Evolutionary conservation across 2,113 vertebrate species (phyloP).

Genomic region (Gymnorhina tibicen): DNA sequence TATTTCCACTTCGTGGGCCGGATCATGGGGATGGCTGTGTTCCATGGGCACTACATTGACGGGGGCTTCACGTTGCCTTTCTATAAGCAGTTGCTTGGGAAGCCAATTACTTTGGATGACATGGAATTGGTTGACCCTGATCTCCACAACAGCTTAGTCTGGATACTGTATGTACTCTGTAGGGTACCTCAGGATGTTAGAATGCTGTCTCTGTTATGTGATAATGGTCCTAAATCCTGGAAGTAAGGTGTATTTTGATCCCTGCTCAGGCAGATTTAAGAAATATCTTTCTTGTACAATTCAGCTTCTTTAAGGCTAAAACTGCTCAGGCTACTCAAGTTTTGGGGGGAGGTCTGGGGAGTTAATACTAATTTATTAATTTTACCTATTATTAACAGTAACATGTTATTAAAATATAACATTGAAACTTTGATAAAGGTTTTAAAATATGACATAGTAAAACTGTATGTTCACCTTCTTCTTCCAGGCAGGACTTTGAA

Average conservation of each 20-base stretch:
- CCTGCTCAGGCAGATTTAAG: not conserved
- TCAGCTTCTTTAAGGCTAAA: not conserved
- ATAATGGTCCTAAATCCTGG: not conserved
- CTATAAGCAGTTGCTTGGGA: conserved; percentile 97
- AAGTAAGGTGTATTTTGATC: not conserved
- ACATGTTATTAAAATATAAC: not conserved
- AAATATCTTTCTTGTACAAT: not conserved
- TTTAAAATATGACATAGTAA: not conserved
- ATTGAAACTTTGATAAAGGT: not conserved
- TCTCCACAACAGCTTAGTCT: conserved; percentile 98
- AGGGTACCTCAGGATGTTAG: not conserved
- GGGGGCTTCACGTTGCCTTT: conserved; percentile 97
- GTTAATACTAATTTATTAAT: not conserved
- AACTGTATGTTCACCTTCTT: not conserved
- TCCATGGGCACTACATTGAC: conserved; percentile 98
- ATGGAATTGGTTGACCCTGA: conserved; percentile 98
- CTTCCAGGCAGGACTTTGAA: not conserved
- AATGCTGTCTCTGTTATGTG: not conserved
- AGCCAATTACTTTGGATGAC: conserved; percentile 96
- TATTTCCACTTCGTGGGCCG: conserved; percentile 98
- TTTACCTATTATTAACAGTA: not conserved
- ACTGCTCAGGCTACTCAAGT: not conserved
- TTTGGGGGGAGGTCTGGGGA: fast-evolving
- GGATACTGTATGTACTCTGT: conserved; percentile 90
- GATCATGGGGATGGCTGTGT: conserved; percentile 99